Evolutionary conservation across 2,113 vertebrate genomes (phyloP).

Genomic region (Mobula birostris): DNA sequence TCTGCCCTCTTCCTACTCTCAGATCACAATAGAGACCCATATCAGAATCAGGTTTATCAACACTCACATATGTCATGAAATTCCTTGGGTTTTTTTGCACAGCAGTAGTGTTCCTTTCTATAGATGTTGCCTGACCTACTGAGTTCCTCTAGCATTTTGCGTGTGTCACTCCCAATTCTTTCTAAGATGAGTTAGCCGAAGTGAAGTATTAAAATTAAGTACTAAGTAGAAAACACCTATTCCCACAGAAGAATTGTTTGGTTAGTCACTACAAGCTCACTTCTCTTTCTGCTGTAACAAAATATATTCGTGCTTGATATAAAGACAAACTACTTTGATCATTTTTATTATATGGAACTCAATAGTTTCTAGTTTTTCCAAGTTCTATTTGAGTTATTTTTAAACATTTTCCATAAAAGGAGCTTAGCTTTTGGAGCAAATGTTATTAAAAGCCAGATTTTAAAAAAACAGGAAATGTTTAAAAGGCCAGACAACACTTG

Average conservation of each 20-base stretch:
- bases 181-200: background rate
- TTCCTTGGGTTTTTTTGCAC: no score
- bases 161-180: no score
- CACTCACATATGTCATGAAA: no score
- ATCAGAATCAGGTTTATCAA: no score
- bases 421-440: background rate
- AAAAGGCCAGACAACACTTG: no score
- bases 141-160: no score
- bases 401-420: background rate
- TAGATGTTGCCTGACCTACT: no score
- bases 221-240: background rate
- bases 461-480: no score
- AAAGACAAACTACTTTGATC: background rate
- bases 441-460: background rate
- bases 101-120: no score
- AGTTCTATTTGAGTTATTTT: background rate
- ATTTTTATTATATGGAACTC: background rate
- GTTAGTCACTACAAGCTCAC: background rate
- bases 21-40: no score
- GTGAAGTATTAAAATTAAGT: background rate
- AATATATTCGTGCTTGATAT: background rate
- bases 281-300: background rate
- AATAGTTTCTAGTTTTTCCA: background rate
- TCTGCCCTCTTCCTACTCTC: no score
- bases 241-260: background rate